These are phyloP conservation scores for Diarsia mendica DNA, from an alignment of 2,888 invertebrate genomes.

Conservation along the genomic window DNA sequence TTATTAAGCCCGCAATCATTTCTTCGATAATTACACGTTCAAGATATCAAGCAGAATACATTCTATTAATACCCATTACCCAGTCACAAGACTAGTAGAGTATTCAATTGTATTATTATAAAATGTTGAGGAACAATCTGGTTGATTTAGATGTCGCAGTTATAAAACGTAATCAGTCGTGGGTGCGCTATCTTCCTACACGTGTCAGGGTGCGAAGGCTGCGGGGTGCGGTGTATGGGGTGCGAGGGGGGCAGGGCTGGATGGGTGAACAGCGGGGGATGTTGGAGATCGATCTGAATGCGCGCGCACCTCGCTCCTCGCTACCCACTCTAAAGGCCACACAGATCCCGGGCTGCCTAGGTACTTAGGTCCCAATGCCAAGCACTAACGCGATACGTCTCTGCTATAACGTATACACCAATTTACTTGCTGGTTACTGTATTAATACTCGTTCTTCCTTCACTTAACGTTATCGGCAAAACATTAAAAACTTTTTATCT, in stretches of 20 bases:
- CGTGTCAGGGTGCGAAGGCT: conserved; percentile 69
- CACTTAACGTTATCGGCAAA: not conserved
- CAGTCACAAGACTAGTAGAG: conserved; percentile 18
- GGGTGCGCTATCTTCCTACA: conserved; percentile 77
- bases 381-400: conserved; percentile 53
- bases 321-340: conserved; percentile 74
- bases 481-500: not conserved
- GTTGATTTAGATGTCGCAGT: conserved; percentile 47
- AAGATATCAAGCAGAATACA: conserved; percentile 36
- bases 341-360: conserved; percentile 70
- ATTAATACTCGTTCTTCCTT: conserved; percentile 3
- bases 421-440: conserved; percentile 16
- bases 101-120: conserved; percentile 24
- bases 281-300: conserved; percentile 83
- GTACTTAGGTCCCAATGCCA: conserved; percentile 58
- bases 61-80: conserved; percentile 35
- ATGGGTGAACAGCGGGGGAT: conserved; percentile 64
- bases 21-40: conserved; percentile 60
- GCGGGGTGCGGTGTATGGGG: conserved; percentile 55
- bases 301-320: conserved; percentile 79
- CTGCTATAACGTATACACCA: conserved; percentile 23
- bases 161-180: conserved; percentile 75
- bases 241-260: conserved; percentile 49
- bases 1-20: conserved; percentile 63
- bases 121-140: conserved; percentile 4